phyloP scores from a whole-genome alignment of 2,797 vertebrate genomes.

The Danio kyathit region DNA sequence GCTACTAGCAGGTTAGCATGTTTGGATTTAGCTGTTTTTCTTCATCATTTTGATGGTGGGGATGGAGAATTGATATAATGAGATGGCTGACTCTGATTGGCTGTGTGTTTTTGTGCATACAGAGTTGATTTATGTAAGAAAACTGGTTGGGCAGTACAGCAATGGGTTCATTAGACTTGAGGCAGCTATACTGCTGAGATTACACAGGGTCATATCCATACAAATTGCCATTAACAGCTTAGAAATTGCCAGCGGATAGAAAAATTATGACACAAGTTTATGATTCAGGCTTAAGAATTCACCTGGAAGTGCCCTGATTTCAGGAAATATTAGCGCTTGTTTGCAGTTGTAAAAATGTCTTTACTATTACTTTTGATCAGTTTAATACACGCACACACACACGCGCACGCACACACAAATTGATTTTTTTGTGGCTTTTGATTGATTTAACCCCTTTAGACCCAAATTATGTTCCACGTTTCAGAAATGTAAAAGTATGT shows the following conservation, averaged over 20 bases:
- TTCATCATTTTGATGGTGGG: conserved; percentile 62
- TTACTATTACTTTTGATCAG: too few relatives aligned
- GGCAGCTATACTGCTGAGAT: conserved; percentile 28
- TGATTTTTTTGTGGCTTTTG: too few relatives aligned
- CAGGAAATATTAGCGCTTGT: too few relatives aligned
- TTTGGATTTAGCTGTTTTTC: conserved; percentile 65
- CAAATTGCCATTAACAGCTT: conserved; percentile 31
- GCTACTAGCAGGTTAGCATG: conserved; percentile 67
- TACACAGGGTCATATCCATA: conserved; percentile 38
- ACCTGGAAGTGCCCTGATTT: neutral
- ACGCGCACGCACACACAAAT: too few relatives aligned
- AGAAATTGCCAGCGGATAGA: conserved; percentile 28
- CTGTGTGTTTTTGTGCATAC: conserved; percentile 44
- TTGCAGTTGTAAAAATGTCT: too few relatives aligned
- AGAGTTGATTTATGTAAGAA: conserved; percentile 27
- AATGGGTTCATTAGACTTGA: conserved; percentile 54
- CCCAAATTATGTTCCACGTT: too few relatives aligned
- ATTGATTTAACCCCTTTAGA: too few relatives aligned
- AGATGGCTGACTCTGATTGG: conserved; percentile 66
- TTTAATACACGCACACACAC: too few relatives aligned
- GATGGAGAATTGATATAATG: conserved; percentile 66
- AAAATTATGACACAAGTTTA: conserved; percentile 22
- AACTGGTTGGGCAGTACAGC: conserved; percentile 28
- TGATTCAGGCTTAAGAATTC: conserved; percentile 29
- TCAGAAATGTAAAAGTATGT: too few relatives aligned